Evolutionary conservation across 1,140 invertebrate genomes (phyloP).

Genomic region (Harpegnathos saltator): DNA sequence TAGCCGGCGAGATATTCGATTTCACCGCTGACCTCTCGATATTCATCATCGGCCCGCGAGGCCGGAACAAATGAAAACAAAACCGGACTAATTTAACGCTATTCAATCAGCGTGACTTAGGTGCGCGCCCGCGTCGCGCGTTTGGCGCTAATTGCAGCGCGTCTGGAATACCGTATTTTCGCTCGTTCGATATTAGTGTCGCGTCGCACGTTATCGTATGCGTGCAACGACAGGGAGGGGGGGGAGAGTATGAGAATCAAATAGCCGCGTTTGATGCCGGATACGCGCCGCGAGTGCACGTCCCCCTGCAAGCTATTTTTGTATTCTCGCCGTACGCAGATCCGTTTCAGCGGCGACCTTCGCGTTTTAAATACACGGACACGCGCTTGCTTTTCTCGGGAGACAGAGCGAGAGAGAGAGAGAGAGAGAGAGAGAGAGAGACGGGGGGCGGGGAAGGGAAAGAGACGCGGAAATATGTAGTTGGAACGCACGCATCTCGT

Average conservation of each 20-base stretch:
- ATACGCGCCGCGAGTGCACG: background rate
- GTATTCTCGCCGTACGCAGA: background rate
- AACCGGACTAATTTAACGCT: slow-evolving; percentile 53
- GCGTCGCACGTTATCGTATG: slow-evolving; percentile 43
- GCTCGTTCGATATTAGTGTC: slow-evolving; percentile 49
- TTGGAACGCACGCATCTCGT: background rate
- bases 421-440: too few relatives aligned
- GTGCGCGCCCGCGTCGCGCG: slow-evolving; percentile 1
- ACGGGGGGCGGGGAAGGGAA: too few relatives aligned
- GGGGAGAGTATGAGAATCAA: slow-evolving; percentile 25
- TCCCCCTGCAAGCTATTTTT: background rate
- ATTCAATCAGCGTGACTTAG: slow-evolving; percentile 49
- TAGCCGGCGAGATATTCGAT: slow-evolving; percentile 46
- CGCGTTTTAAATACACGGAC: background rate
- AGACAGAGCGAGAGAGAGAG: too few relatives aligned
- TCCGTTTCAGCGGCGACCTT: background rate
- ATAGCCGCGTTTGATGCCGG: slow-evolving; percentile 27
- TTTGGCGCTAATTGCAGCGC: slow-evolving; percentile 50
- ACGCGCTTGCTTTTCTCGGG: too few relatives aligned
- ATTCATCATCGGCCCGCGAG: slow-evolving; percentile 22
- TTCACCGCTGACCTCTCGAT: slow-evolving; percentile 47
- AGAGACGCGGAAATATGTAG: background rate
- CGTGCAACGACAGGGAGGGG: too few relatives aligned
- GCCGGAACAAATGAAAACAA: slow-evolving; percentile 42
- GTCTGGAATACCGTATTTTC: slow-evolving; percentile 46